Base-by-base conservation (phyloP, 2,888 invertebrate genomes). In the Metopia argyrocephala region DNA sequence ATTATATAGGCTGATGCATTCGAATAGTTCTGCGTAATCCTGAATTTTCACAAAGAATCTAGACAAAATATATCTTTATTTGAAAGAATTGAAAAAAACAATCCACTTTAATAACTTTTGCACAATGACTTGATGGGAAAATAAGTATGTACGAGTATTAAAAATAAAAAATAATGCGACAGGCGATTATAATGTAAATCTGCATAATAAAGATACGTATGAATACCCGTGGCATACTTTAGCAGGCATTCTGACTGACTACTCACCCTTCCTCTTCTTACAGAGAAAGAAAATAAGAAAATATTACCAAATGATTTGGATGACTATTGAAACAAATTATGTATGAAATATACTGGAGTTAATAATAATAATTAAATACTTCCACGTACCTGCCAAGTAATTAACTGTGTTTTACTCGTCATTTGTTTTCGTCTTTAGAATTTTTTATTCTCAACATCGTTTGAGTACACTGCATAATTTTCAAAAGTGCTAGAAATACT, bases 301-400 rank as follows among this genome's bases (percentile, higher is more conserved):
- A n/a, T n/a, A 76, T 59, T 68, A 57, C 73, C 52, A 64, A 56
- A 76, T 69, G 79, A 82, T 76, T 80, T 73, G 64, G 76, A 73
- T 82, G 75, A 69, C 75, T 75, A 52, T 64, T 57, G 31, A 48
- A 71, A 48, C 50, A 52, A 48, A 48, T 68, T 61, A 45, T 38
- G n/a, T 38, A 12, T 15, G 12, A 12, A 12, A 38, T 15, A 0
- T 9, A 76, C 68, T 61, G 52, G 46, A 61, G 65, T 50, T 81
- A 66, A 80, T 78, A 76, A 82, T 73, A 66, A 59, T 74, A 71
- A 70, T 74, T 79, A 79, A 79, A 82, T 74, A 78, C 78, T 78
- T 78, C 75, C 81, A 81, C 81, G 81, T 81, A 81, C 74, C 70
- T 78, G 81, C 81, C 78, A 75, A 81, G 81, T 78, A 81, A 81